Evolutionary conservation across 2,113 vertebrate species (phyloP).

Genomic region (Lanius ludovicianus): DNA sequence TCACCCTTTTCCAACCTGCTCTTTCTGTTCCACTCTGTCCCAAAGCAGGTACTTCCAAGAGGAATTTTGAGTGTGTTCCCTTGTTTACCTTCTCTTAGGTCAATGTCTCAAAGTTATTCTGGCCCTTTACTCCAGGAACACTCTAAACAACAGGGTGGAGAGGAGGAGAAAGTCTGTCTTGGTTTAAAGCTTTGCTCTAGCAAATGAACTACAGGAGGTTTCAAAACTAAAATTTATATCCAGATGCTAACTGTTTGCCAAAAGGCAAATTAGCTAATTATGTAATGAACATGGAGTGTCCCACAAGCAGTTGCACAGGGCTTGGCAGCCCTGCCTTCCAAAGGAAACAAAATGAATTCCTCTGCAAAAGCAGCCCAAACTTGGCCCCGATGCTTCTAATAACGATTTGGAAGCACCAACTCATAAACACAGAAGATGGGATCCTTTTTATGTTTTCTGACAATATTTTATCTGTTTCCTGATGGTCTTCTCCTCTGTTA

Average conservation of each 20-base stretch:
- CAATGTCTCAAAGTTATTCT: background rate
- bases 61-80: background rate
- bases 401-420: background rate
- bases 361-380: background rate
- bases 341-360: background rate
- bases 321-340: conserved; percentile 36
- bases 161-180: background rate
- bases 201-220: conserved; percentile 1
- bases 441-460: background rate
- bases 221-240: conserved; percentile 42
- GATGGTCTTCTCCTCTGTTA: background rate
- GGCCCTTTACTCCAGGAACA: background rate
- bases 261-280: conserved; percentile 49
- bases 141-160: background rate
- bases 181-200: background rate
- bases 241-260: conserved; percentile 46
- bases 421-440: background rate
- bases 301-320: background rate
- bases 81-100: background rate
- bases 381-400: background rate
- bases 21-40: background rate
- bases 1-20: background rate
- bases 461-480: background rate
- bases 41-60: background rate
- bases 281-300: conserved; percentile 12